phyloP scores from a whole-genome alignment of 2,888 invertebrate species.

The Limulus polyphemus region DNA sequence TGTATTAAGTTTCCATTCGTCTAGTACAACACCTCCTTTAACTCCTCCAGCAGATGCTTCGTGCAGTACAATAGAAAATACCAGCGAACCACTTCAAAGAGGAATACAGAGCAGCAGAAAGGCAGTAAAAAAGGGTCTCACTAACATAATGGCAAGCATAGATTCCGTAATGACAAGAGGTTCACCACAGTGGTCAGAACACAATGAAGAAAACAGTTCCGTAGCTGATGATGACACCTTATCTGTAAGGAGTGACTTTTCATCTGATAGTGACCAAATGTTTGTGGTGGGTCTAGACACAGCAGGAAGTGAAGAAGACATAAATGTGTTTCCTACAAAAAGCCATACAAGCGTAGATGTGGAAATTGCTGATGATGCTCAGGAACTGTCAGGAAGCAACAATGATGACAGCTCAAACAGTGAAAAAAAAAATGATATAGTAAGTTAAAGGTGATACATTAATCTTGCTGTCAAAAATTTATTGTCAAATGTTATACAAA shows the following conservation, averaged over 20 bases:
- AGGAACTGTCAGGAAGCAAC: constrained; percentile 18
- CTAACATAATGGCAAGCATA: constrained; percentile 18
- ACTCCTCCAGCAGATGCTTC: constrained; percentile 8
- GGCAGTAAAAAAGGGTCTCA: constrained; percentile 18
- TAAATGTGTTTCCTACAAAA: constrained; percentile 11
- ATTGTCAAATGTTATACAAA: neutral
- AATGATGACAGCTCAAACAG: constrained; percentile 14
- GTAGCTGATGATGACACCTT: constrained; percentile 24
- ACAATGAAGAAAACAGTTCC: constrained; percentile 5
- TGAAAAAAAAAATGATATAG: constrained; percentile 23
- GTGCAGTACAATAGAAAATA: neutral
- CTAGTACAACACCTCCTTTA: constrained; percentile 13
- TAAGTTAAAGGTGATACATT: constrained; percentile 3
- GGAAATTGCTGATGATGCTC: constrained; percentile 17
- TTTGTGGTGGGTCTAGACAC: constrained; percentile 20
- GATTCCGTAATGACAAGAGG: constrained; percentile 18
- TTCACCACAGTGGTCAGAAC: constrained; percentile 6
- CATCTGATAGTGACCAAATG: constrained; percentile 25
- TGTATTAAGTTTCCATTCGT: constrained; percentile 19
- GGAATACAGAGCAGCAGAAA: constrained; percentile 18
- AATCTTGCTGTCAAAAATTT: neutral
- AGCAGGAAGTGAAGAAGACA: constrained; percentile 12
- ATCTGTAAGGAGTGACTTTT: constrained; percentile 24
- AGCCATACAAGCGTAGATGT: constrained; percentile 12
- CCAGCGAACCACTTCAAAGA: constrained; percentile 16